A percentile compares a stretch with the other conserved stretches of the same genome.
phyloP scores from a whole-genome alignment of 2,797 vertebrate species.

The Characodon lateralis region DNA sequence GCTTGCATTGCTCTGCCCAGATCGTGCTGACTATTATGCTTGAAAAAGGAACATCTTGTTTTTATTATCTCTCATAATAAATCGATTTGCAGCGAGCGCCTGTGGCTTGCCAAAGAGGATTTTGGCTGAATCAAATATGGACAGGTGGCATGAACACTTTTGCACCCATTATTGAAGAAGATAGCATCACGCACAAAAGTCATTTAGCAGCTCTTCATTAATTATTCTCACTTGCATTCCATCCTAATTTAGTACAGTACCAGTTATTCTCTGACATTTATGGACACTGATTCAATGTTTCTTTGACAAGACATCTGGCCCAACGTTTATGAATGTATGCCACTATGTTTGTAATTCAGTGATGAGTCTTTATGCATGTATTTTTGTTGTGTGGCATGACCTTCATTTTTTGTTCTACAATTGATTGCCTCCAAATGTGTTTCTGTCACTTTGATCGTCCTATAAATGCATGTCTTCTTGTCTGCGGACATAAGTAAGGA shows the following conservation, averaged over 20 bases:
- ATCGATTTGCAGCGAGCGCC: conserved; percentile 59
- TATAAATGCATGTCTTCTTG: conserved; percentile 60
- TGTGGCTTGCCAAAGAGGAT: conserved; percentile 36
- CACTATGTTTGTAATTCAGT: conserved; percentile 30
- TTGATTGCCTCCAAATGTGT: conserved; percentile 35
- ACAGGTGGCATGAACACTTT: conserved; percentile 57
- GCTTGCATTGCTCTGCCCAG: conserved; percentile 51
- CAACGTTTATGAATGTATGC: conserved; percentile 45
- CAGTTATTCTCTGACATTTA: conserved; percentile 11
- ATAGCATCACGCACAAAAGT: conserved; percentile 29
- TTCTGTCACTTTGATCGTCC: conserved; percentile 32
- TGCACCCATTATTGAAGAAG: conserved; percentile 44
- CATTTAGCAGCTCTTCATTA: conserved; percentile 37
- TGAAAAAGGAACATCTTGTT: conserved; percentile 68
- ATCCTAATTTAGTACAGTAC: conserved; percentile 14
- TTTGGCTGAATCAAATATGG: conserved; percentile 50
- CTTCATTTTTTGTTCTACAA: conserved; percentile 38
- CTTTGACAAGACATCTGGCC: conserved; percentile 13
- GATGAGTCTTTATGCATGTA: conserved; percentile 61
- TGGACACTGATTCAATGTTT: conserved; percentile 11
- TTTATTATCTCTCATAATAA: conserved; percentile 71
- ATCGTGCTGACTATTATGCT: conserved; percentile 53
- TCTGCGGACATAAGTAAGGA: conserved; percentile 26
- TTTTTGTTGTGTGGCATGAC: conserved; percentile 66
- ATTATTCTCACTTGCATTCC: conserved; percentile 29